Base-by-base conservation (phyloP, 2,797 vertebrate species). In the Tamandua tetradactyla region DNA sequence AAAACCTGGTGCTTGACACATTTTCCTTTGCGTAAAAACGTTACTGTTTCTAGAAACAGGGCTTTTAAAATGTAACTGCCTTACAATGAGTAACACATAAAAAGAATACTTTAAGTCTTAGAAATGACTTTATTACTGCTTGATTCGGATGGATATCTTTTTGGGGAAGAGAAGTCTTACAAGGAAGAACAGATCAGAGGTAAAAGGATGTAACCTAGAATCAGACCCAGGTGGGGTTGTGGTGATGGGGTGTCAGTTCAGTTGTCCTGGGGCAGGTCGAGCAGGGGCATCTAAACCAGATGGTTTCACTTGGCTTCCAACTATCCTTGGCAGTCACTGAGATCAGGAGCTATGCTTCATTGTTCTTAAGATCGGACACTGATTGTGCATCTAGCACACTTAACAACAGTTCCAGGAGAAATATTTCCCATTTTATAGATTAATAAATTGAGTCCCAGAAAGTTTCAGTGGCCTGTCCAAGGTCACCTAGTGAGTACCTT, bases 81-180 rank as follows among this genome's bases (percentile, higher is more conserved):
- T 61, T 22, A n/a, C n/a, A 0, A 4, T 4, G 20, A 71, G 32
- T 15, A 23, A 30, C 1, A 13, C 22, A 15, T 22, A 15, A 27
- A 47, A n/a, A 37, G 44, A 30, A 15, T 40, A 32, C 23, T 20
- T 9, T 5, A 18, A 7, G 15, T 37, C 11, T 2, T 14, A 15
- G 5, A 22, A 23, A 2, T 0, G 3, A 23, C 35, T 85, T 42
- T 2, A 15, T 27, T 27, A 55, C 35, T 2, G 14, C 20, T 78
- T 37, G 35, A n/a, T 59, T 49, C 22, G 62, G n/a, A 61, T 1
- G 4, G 74, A 76, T 32, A 7, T 42, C 62, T 69, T 42, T 25
- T 10, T 0, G 8, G 30, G 17, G 7, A 84, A 57, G 15, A 66
- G 81, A 35, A 80, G 37, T 9, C 52, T 22, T 59, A 49, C n/a